Conservation (phyloP, 2,888 invertebrate species). For the Dolichopus griseipennis region DNA sequence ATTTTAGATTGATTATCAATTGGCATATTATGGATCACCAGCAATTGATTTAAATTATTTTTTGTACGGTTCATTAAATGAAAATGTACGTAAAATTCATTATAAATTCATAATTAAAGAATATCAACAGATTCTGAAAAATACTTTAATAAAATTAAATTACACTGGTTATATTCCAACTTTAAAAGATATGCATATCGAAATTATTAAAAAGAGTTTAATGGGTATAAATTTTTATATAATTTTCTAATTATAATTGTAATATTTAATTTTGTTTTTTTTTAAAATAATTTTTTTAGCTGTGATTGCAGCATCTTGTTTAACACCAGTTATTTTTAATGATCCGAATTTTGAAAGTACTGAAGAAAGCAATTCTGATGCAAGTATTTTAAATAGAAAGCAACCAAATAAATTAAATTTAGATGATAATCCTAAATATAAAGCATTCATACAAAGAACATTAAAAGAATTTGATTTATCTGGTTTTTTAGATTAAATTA, state of each 20-base stretch:
- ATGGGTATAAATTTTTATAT: conserved; percentile 30
- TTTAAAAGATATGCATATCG: conserved; percentile 37
- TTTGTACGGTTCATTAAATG: conserved; percentile 37
- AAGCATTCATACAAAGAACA: conserved; percentile 35
- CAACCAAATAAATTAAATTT: conserved; percentile 35
- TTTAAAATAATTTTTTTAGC: conserved; percentile 26
- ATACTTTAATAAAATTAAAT: conserved; percentile 34
- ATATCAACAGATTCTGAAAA: conserved; percentile 34
- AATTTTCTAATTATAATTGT: not conserved
- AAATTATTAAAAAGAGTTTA: conserved; percentile 37
- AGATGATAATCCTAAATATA: conserved; percentile 37
- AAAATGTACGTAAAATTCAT: conserved; percentile 38
- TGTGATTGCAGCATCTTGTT: conserved; percentile 39
- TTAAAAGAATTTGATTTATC: conserved; percentile 39
- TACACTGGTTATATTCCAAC: conserved; percentile 36
- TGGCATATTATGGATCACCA: conserved; percentile 39
- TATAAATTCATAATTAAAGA: conserved; percentile 36
- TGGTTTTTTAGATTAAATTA: conserved; percentile 34
- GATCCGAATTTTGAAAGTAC: conserved; percentile 24
- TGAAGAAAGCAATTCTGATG: conserved; percentile 14
- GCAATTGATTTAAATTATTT: conserved; percentile 41
- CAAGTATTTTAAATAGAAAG: conserved; percentile 30
- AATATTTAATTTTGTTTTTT: not conserved
- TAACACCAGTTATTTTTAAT: conserved; percentile 39
- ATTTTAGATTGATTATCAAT: conserved; percentile 37